Conservation (phyloP, 2,797 vertebrate species). For the Simalia tracyae region DNA sequence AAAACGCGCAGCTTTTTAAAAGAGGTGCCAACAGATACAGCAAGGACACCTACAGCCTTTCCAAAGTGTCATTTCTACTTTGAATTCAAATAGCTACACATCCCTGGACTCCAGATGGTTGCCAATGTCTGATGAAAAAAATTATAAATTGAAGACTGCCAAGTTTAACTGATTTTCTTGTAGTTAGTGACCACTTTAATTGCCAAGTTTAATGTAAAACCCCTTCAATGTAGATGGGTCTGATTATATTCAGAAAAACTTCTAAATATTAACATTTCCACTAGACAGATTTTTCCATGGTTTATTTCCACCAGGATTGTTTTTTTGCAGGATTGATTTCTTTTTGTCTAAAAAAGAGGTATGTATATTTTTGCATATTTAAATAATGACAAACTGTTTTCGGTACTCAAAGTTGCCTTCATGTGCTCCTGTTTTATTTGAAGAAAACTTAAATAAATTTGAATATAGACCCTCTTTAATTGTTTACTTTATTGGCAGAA, state of each 20-base stretch:
- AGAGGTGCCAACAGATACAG: not conserved
- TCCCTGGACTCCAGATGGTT: not conserved
- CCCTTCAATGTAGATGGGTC: not conserved
- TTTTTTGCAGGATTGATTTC: not conserved
- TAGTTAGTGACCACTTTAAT: not conserved
- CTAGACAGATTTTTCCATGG: not conserved
- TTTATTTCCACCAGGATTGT: not conserved
- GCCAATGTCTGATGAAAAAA: not conserved
- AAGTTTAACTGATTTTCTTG: not conserved
- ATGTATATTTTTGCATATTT: not conserved
- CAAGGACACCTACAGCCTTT: not conserved
- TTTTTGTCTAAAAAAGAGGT: not conserved
- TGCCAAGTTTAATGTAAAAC: not conserved
- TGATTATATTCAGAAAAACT: not conserved
- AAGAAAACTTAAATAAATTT: not conserved
- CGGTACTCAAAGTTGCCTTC: not conserved
- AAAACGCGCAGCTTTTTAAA: not conserved
- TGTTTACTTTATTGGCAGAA: constrained; percentile 29
- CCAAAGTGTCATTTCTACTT: not conserved
- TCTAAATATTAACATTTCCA: not conserved
- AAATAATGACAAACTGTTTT: not conserved
- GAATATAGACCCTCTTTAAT: constrained; percentile 9
- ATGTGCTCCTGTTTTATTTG: not conserved
- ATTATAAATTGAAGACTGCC: not conserved
- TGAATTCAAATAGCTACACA: not conserved